phyloP scores from a whole-genome alignment of 2,113 vertebrate genomes.

The Lepisosteus oculatus region DNA sequence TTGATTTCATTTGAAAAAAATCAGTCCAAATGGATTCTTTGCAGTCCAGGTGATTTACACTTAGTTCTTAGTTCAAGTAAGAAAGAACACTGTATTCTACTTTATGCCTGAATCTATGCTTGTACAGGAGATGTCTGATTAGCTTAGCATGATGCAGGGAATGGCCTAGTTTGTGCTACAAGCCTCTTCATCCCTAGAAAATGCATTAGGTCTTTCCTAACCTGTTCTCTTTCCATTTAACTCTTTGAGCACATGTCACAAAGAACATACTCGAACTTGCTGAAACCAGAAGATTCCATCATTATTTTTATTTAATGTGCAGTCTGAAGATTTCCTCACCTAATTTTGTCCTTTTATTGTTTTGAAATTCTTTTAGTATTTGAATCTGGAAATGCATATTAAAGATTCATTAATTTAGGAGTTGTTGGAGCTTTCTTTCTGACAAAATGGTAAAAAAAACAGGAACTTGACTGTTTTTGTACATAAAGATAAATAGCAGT shows the following conservation, averaged over 20 bases:
- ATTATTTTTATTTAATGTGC: not conserved
- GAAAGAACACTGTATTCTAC: not conserved
- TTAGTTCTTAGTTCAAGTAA: not conserved
- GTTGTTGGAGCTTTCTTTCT: too few relatives aligned
- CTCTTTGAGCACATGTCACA: not conserved
- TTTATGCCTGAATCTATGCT: not conserved
- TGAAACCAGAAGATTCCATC: not conserved
- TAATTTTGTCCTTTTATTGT: not conserved
- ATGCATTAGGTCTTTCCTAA: not conserved
- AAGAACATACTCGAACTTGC: not conserved
- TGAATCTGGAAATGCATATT: too few relatives aligned
- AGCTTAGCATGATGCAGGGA: not conserved
- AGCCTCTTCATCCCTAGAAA: not conserved
- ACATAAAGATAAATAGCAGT: too few relatives aligned
- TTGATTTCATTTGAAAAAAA: not conserved
- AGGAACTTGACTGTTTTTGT: too few relatives aligned
- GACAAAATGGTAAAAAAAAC: too few relatives aligned
- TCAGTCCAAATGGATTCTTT: not conserved
- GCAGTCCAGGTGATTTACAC: not conserved
- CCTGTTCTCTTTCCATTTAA: not conserved
- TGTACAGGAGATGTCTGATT: not conserved
- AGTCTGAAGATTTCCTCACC: not conserved
- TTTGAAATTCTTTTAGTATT: too few relatives aligned
- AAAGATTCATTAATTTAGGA: too few relatives aligned
- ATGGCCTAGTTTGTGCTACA: not conserved